Evolutionary conservation across 2,888 invertebrate genomes (phyloP).

Genomic region (Hymenopus coronatus): DNA sequence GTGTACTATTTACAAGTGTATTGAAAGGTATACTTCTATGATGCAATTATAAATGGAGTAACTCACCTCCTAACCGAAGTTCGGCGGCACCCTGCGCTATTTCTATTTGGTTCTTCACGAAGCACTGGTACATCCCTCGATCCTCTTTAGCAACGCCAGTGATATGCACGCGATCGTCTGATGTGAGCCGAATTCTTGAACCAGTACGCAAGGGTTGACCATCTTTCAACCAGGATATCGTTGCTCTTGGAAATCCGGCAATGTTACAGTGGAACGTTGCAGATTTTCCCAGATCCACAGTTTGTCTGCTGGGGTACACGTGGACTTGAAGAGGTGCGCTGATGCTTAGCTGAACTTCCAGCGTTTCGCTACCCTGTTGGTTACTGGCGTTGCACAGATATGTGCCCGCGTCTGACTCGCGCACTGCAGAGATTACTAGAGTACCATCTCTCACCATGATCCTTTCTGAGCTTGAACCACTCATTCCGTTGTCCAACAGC

Average conservation of each 20-base stretch:
- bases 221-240: conserved; percentile 52
- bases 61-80: conserved; percentile 49
- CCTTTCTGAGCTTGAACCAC: conserved; percentile 45
- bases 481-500: conserved; percentile 44
- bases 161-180: conserved; percentile 53
- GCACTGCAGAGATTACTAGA: conserved; percentile 52
- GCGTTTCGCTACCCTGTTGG: conserved; percentile 53
- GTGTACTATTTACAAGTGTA: too few species aligned
- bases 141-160: conserved; percentile 48
- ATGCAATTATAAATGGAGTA: background rate
- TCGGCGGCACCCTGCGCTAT: conserved; percentile 50
- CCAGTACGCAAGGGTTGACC: conserved; percentile 48
- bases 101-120: conserved; percentile 48
- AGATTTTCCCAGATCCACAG: conserved; percentile 51
- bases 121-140: conserved; percentile 50
- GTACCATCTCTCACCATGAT: conserved; percentile 53
- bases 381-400: conserved; percentile 56
- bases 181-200: conserved; percentile 46
- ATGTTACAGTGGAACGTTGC: conserved; percentile 49
- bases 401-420: conserved; percentile 51
- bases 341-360: conserved; percentile 53
- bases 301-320: conserved; percentile 47
- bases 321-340: conserved; percentile 47
- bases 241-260: conserved; percentile 46
- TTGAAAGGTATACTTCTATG: too few species aligned